Evolutionary conservation across 2,888 invertebrate species (phyloP).

Genomic region (Habroteleia sp.): DNA sequence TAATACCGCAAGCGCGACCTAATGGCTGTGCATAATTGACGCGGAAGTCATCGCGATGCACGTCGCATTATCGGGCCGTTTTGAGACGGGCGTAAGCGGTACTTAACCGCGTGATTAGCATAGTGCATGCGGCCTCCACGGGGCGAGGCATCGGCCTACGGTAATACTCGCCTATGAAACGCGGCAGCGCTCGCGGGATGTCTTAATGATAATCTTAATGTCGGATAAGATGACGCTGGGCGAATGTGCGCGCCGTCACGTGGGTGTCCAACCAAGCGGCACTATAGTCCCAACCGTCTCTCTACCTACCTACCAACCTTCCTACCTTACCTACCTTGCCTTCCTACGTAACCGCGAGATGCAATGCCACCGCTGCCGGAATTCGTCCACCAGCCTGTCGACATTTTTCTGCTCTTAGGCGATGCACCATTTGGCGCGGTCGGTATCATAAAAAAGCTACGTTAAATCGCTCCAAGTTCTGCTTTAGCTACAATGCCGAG

Average conservation of each 20-base stretch:
- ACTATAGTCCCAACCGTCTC: constrained; percentile 1
- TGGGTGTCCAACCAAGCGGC: constrained; percentile 40
- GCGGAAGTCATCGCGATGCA: constrained; percentile 55
- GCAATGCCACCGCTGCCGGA: constrained; percentile 5
- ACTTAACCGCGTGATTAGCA: constrained; percentile 52
- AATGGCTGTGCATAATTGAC: constrained; percentile 54
- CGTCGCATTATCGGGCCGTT: constrained; percentile 54
- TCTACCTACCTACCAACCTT: constrained; percentile 26
- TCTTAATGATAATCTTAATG: constrained; percentile 65
- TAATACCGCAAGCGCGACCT: constrained; percentile 50
- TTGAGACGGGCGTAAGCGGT: constrained; percentile 43
- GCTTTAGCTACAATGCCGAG: too few relatives aligned
- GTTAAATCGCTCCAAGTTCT: too few relatives aligned
- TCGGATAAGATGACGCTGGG: constrained; percentile 42
- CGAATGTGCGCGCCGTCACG: constrained; percentile 30
- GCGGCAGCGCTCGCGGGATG: constrained; percentile 59
- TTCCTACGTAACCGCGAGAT: constrained; percentile 32
- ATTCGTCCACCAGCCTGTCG: too few relatives aligned
- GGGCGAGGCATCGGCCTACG: constrained; percentile 59
- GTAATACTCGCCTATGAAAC: constrained; percentile 44
- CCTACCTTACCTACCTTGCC: constrained; percentile 36
- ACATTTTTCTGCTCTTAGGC: too few relatives aligned
- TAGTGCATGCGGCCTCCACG: constrained; percentile 33
- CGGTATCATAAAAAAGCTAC: too few relatives aligned
- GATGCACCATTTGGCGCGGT: too few relatives aligned